Evolutionary conservation across 2,888 invertebrate genomes (phyloP).

Genomic region (Troilus luridus): DNA sequence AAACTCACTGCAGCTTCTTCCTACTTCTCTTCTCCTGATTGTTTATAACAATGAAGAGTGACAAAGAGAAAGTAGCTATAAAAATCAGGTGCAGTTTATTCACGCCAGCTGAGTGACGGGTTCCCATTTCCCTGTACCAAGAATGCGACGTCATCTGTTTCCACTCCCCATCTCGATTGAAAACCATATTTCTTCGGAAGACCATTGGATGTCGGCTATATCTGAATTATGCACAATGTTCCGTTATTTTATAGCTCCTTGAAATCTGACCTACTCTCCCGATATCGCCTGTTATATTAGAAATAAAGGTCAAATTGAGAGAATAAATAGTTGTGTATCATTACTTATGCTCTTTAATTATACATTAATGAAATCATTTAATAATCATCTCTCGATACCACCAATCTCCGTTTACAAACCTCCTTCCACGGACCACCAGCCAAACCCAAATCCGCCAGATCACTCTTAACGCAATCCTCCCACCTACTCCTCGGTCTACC

Average conservation of each 20-base stretch:
- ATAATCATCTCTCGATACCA: too few species aligned
- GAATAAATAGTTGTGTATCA: too few species aligned
- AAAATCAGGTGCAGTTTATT: background rate
- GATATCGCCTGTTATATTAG: background rate
- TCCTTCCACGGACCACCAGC: too few species aligned
- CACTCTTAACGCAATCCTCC: too few species aligned
- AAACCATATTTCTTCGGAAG: background rate
- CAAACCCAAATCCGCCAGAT: too few species aligned
- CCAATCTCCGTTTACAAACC: too few species aligned
- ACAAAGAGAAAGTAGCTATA: background rate
- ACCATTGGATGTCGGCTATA: background rate
- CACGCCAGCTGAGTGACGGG: background rate
- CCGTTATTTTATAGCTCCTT: slow-evolving; percentile 4
- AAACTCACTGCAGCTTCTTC: too few species aligned
- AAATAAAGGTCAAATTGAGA: background rate
- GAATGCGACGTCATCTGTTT: slow-evolving; percentile 11
- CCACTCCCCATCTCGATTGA: background rate
- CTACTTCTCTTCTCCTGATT: background rate
- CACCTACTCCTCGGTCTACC: too few species aligned
- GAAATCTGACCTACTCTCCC: slow-evolving; percentile 7
- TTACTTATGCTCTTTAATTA: too few species aligned
- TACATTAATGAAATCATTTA: too few species aligned
- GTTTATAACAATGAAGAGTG: background rate
- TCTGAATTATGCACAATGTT: background rate
- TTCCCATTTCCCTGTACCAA: background rate